Base-by-base conservation (phyloP, 2,888 invertebrate species). In the Philhelius pedissequus region DNA sequence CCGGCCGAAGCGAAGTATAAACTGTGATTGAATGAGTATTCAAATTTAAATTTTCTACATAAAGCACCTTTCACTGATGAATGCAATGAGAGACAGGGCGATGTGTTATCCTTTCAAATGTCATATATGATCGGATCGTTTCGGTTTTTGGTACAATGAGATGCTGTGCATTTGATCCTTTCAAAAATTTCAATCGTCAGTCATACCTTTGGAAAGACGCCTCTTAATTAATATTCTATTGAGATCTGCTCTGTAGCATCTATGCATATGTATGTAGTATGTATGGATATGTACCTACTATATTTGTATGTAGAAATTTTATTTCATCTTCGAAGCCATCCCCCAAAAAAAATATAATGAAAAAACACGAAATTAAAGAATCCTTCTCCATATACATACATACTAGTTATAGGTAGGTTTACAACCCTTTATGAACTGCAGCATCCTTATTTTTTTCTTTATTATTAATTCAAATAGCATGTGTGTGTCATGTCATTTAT, bases 151-250 rank as follows among this genome's bases (percentile, higher is more conserved):
- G 64, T 64, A 64, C 64, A 64, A 64, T 43, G 25, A 48, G 77
- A 78, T 78, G 45, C 52, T 45, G 64, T 62, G 45, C 40, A 11
- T 58, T 40, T 22, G 68, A 79, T 83, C 83, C 79, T 79, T 79
- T 73, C 58, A 40, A 9, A 58, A 79, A 58, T 68, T 43, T 62
- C 40, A 40, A 43, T 60, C 58, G 13, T 58, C 18, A 11, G 15
- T 15, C 9, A n/a, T 9, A 43, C 8, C 15, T 64, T 43, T 13
- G 48, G 56, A 71, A 71, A 66, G 83, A 84, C 83, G 83, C 83
- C 83, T 80, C 70, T 80, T 80, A 79, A 84, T 84, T 84, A 84
- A 84, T 84, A 84, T 84, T 80, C 79, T 80, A 84, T 84, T 84
- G 79, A 80, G 83, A 80, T 82, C 70, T 62, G 66, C 52, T 77